Evolutionary conservation across 37 sponge, comb jelly and placozoan genomes (phyloP).

Genomic region (Halisarca cf. caerulea): DNA sequence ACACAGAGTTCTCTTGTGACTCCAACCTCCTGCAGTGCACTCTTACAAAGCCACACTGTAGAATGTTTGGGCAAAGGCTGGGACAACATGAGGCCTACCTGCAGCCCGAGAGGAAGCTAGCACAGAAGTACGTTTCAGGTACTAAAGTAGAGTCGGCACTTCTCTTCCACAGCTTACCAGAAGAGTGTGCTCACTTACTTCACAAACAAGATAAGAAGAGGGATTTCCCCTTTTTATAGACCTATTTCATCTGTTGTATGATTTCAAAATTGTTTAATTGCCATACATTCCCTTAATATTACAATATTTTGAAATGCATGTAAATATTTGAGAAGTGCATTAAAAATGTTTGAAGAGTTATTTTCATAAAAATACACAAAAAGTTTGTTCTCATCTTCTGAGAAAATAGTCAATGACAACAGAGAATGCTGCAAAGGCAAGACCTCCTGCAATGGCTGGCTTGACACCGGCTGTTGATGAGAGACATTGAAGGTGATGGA

Average conservation of each 20-base stretch:
- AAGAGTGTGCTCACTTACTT: not conserved
- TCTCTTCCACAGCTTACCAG: not conserved
- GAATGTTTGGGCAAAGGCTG: not conserved
- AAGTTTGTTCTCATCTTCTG: constrained; percentile 70
- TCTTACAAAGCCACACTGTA: constrained; percentile 4
- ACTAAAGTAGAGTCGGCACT: not conserved
- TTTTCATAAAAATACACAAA: no score
- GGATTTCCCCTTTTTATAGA: not conserved
- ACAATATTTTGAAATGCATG: no score
- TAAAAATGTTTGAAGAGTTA: no score
- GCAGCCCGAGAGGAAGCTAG: not conserved
- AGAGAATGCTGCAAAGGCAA: constrained; percentile 97
- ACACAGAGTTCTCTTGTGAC: constrained; percentile 60
- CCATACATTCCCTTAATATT: no score
- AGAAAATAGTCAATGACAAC: constrained; percentile 94
- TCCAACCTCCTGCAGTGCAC: constrained; percentile 55
- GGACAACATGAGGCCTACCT: constrained; percentile 10
- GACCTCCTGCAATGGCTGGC: constrained; percentile 88
- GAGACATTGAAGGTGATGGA: no score
- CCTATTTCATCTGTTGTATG: not conserved
- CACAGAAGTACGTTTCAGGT: not conserved
- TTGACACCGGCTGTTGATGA: constrained; percentile 86
- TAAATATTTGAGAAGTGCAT: no score
- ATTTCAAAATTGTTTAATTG: not conserved
- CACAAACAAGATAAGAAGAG: not conserved